A percentile compares a stretch with the other conserved stretches of the same genome.
phyloP scores from a whole-genome alignment of 1,140 invertebrate species.

The Cotesia typhae region DNA sequence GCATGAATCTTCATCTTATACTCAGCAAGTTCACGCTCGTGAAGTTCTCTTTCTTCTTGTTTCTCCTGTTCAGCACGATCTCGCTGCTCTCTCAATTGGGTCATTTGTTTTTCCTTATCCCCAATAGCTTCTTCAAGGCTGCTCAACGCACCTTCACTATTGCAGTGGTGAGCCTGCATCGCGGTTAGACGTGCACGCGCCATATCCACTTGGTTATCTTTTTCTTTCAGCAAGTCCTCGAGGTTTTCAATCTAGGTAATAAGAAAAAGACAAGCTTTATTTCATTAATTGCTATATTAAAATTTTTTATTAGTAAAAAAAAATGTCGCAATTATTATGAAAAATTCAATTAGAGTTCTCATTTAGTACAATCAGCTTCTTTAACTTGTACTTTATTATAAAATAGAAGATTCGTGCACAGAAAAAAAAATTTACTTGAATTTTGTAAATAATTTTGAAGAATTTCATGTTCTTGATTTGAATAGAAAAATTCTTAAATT shows the following conservation, averaged over 20 bases:
- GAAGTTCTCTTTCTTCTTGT: conserved; percentile 92
- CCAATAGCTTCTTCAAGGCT: conserved; percentile 94
- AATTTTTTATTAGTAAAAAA: too few species aligned
- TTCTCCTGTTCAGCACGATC: conserved; percentile 97
- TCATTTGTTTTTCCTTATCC: conserved; percentile 97
- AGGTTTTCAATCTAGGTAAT: conserved; percentile 90
- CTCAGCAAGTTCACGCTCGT: conserved; percentile 92
- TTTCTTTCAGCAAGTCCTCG: conserved; percentile 96
- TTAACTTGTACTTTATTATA: too few species aligned
- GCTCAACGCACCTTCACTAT: conserved; percentile 88
- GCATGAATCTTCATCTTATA: conserved; percentile 94
- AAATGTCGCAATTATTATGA: too few species aligned
- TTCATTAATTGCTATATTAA: not conserved
- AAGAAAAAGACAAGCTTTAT: not conserved
- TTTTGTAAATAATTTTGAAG: too few species aligned
- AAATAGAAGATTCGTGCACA: too few species aligned
- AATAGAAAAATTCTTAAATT: too few species aligned
- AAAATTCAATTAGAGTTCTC: too few species aligned
- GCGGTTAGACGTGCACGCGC: conserved; percentile 86
- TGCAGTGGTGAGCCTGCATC: conserved; percentile 93
- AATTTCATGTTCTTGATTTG: too few species aligned
- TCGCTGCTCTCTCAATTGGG: conserved; percentile 88
- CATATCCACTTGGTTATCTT: conserved; percentile 97
- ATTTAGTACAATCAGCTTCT: too few species aligned
- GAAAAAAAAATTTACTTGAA: too few species aligned